Evolutionary conservation across 1,140 invertebrate genomes (phyloP).

Genomic region (Heliothis subflexa): DNA sequence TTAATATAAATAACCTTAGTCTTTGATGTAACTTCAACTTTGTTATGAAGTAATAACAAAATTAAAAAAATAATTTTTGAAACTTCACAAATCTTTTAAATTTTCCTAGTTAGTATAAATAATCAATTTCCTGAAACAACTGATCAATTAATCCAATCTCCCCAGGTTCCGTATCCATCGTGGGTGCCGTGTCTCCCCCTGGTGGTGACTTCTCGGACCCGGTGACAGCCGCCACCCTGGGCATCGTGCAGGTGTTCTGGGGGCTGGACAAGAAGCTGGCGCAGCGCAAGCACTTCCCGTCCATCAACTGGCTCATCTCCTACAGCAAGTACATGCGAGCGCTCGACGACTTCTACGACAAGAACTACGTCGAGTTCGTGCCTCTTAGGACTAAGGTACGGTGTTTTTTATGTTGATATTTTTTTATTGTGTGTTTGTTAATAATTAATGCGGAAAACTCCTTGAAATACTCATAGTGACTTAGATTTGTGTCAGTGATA

Average conservation of each 20-base stretch:
- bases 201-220: constrained; percentile 99
- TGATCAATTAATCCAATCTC: too few species aligned
- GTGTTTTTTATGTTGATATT: background rate
- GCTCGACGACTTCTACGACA: constrained; percentile 99
- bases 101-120: too few species aligned
- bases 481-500: too few species aligned
- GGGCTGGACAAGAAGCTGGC: constrained; percentile 99
- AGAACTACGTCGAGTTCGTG: constrained; percentile 99
- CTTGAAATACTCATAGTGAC: too few species aligned
- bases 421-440: too few species aligned
- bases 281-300: constrained; percentile 99
- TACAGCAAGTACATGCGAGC: constrained; percentile 99
- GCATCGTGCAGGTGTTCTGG: constrained; percentile 99
- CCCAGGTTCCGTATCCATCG: constrained; percentile 97
- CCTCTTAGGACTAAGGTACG: constrained; percentile 93
- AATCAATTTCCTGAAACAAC: too few species aligned
- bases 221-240: constrained; percentile 99
- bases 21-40: too few species aligned
- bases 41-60: too few species aligned
- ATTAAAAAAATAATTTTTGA: too few species aligned
- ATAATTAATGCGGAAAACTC: too few species aligned
- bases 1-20: too few species aligned
- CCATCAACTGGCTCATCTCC: constrained; percentile 99
- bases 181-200: constrained; percentile 99
- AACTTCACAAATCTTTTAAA: too few species aligned